Evolutionary conservation across 1,140 invertebrate genomes (phyloP), one percentile per base, ranked within the genome.

Genomic region (Listronotus bonariensis): DNA sequence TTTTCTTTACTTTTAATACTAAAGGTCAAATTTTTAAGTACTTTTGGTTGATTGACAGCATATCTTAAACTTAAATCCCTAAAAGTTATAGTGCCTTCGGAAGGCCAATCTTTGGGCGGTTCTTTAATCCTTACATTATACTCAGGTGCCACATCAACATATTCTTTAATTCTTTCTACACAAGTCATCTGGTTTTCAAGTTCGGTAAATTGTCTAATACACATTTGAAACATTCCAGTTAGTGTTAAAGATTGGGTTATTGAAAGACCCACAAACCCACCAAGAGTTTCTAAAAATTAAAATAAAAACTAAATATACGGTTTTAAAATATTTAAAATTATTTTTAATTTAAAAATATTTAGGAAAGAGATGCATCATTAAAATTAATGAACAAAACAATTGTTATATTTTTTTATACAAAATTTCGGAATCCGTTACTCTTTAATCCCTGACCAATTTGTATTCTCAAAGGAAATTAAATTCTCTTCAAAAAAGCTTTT

Each of bases 181-280:
- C 87, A 87, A 26, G 89, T 91, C 89, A 92, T 92, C 64, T 85
- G 85, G 73, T 90, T 92, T 78, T 92, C 91, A n/a, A 92, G 78
- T 74, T 92, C 91, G 0, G 89, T 88, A 66, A 87, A 89, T 76
- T 92, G 90, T 42, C 91, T 77, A 78, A 92, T 89, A 34, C 88
- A 88, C 88, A 89, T 92, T 78, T 92, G 90, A 76, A 92, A 88
- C 83, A 88, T 87, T 12, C 90, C 90, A 9, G 88, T 90, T 67
- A 93, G 80, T 1, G 85, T 85, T 78, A 93, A 87, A 3, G 88
- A 87, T 72, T 91, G 89, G 0, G 90, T 90, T 49, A 93, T 88
- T 6, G 89, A 89, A 65, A 94, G 73, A 49, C 91, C 91, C 43
- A 92, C 89, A 71, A 89, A 84, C 17, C 90, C 89, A 46, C 87